These are phyloP conservation scores for Trissoscelio sp. DNA, from an alignment of 2,888 invertebrate species.

Conservation along the genomic window DNA sequence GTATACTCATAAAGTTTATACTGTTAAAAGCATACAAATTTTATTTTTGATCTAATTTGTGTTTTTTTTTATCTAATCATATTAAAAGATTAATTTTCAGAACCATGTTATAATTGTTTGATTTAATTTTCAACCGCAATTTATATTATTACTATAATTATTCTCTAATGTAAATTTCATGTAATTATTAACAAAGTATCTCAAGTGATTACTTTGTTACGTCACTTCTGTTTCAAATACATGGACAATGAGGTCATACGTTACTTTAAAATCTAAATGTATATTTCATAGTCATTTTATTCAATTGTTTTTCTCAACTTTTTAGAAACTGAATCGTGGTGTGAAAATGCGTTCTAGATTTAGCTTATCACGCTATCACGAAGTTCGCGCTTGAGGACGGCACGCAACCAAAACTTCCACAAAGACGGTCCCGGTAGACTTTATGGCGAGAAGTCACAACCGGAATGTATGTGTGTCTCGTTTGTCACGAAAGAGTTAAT, in stretches of 20 bases:
- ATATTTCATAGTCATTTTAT: not conserved
- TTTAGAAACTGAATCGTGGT: slow-evolving; percentile 3
- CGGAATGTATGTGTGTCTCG: not conserved
- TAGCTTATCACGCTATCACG: slow-evolving; percentile 13
- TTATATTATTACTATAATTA: no score
- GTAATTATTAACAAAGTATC: not conserved
- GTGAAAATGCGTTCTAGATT: slow-evolving; percentile 20
- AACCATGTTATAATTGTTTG: no score
- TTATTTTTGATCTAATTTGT: no score
- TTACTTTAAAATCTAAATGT: slow-evolving; percentile 1
- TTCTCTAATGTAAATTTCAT: not conserved
- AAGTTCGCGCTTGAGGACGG: slow-evolving; percentile 19
- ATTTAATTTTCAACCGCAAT: no score
- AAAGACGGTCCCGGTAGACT: slow-evolving; percentile 2
- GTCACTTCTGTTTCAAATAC: not conserved
- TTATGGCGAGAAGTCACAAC: slow-evolving; percentile 6
- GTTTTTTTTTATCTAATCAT: no score
- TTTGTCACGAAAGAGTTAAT: slow-evolving; percentile 29
- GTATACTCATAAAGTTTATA: no score
- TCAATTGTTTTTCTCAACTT: not conserved
- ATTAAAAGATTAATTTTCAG: no score
- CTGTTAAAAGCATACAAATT: no score
- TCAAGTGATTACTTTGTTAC: not conserved
- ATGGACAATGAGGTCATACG: not conserved
- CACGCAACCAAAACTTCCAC: slow-evolving; percentile 22